Conservation (phyloP, 2,113 vertebrate genomes). For the Eudorcas thomsonii region DNA sequence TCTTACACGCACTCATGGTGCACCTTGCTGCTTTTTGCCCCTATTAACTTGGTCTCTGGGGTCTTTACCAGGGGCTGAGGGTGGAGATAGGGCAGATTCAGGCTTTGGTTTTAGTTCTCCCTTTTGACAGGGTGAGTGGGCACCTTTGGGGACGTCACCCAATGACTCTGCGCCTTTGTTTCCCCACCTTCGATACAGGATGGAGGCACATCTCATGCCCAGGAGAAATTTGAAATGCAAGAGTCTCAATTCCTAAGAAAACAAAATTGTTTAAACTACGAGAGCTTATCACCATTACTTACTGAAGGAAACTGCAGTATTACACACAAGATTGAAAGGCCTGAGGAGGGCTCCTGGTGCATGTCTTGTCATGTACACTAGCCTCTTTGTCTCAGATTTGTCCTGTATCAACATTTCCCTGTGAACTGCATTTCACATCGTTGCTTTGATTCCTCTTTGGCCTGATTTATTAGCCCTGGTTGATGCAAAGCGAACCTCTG, state of each 20-base stretch:
- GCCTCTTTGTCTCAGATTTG: not conserved
- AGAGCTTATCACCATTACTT: not conserved
- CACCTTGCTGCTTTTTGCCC: rapidly evolving
- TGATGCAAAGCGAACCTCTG: slow-evolving; percentile 39
- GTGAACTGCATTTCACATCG: not conserved
- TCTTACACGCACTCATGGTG: not conserved
- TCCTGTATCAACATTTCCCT: not conserved
- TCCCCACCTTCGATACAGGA: not conserved
- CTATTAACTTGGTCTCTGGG: not conserved
- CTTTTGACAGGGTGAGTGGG: not conserved
- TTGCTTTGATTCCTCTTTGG: not conserved
- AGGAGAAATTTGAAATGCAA: not conserved
- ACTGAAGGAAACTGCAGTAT: not conserved
- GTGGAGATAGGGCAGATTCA: not conserved
- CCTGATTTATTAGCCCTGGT: slow-evolving; percentile 3
- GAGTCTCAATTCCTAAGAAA: not conserved
- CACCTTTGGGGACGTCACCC: not conserved
- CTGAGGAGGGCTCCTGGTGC: rapidly evolving
- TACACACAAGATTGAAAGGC: not conserved
- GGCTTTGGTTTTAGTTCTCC: not conserved
- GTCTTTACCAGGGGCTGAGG: not conserved
- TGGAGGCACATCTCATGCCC: not conserved
- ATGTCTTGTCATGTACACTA: not conserved
- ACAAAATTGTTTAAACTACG: not conserved
- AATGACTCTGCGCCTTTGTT: not conserved